phyloP scores from a whole-genome alignment of 2,113 vertebrate genomes.

The Parotia lawesii region DNA sequence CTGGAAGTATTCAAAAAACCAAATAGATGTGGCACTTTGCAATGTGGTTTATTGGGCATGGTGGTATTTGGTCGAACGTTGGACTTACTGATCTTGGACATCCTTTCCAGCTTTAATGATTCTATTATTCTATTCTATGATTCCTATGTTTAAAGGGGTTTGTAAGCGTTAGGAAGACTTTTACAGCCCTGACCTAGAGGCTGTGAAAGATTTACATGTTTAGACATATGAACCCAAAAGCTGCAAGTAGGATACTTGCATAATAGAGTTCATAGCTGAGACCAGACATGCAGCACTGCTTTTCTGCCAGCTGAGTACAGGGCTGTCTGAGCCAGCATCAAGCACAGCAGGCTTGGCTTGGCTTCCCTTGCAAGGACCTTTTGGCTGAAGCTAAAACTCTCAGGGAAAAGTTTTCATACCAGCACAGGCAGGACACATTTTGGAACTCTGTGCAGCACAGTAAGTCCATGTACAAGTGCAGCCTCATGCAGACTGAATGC shows the following conservation, averaged over 20 bases:
- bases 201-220: background rate
- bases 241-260: background rate
- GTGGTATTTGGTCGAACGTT: accelerated
- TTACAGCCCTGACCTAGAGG: background rate
- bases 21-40: accelerated
- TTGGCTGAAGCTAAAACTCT: background rate
- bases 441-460: background rate
- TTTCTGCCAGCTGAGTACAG: background rate
- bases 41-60: background rate
- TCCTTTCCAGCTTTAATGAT: background rate
- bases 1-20: background rate
- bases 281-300: background rate
- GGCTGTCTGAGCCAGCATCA: accelerated
- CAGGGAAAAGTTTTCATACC: background rate
- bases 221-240: background rate
- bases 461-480: background rate
- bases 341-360: background rate
- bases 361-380: background rate
- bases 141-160: background rate
- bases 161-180: background rate
- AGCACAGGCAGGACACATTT: background rate
- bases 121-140: background rate
- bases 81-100: background rate
- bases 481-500: background rate
- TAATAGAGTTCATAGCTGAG: background rate